Conservation (phyloP, 1,140 invertebrate genomes). For the Luehdorfia chinensis region DNA sequence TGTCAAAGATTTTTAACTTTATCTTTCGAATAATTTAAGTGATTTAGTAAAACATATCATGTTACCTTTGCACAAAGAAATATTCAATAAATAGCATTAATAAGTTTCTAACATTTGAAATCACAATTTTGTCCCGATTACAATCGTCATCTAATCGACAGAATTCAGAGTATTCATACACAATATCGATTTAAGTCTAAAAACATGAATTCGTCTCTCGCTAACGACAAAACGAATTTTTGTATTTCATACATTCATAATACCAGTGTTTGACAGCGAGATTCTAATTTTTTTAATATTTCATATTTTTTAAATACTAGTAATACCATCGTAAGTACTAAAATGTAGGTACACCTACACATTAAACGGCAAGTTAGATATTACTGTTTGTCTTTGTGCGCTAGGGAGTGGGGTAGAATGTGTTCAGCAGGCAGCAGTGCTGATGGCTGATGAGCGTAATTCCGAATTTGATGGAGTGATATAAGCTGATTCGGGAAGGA, state of each 20-base stretch:
- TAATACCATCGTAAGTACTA: constrained; percentile 75
- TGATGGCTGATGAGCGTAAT: constrained; percentile 95
- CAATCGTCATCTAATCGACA: constrained; percentile 58
- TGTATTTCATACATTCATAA: constrained; percentile 64
- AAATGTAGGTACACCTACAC: constrained; percentile 53
- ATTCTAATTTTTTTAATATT: constrained; percentile 70
- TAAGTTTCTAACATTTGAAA: constrained; percentile 39
- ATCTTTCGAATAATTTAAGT: not conserved
- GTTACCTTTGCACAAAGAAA: constrained; percentile 28
- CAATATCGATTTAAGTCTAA: constrained; percentile 66
- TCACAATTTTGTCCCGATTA: constrained; percentile 59
- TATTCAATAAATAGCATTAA: constrained; percentile 40
- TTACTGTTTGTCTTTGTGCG: constrained; percentile 77
- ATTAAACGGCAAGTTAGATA: constrained; percentile 40
- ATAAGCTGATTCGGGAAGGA: constrained; percentile 96
- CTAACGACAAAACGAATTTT: constrained; percentile 55
- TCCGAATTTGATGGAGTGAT: constrained; percentile 96
- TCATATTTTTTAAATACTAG: constrained; percentile 68
- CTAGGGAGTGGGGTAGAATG: constrained; percentile 70
- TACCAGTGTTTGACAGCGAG: constrained; percentile 66
- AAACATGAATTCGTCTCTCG: constrained; percentile 56
- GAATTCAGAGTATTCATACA: constrained; percentile 68
- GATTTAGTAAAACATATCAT: no score
- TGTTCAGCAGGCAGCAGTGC: constrained; percentile 73
- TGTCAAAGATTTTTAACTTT: not conserved